Evolutionary conservation across 2,797 vertebrate species (phyloP).

Genomic region (Sciurus vulgaris): DNA sequence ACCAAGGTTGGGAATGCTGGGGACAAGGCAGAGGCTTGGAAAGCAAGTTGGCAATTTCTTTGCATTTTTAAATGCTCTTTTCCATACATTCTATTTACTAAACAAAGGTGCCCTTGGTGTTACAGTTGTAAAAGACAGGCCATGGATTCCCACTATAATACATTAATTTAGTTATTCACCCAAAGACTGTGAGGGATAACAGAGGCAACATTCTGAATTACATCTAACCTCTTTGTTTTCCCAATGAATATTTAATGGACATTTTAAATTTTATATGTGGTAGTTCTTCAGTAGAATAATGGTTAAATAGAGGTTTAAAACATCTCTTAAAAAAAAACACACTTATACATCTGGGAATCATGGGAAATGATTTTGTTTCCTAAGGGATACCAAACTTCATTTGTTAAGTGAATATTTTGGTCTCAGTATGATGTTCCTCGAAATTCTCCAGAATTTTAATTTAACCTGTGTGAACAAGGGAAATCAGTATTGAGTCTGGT

Average conservation of each 20-base stretch:
- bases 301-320: not conserved
- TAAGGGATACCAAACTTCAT: not conserved
- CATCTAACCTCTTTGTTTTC: not conserved
- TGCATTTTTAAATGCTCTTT: not conserved
- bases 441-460: not conserved
- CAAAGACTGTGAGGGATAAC: not conserved
- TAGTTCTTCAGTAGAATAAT: not conserved
- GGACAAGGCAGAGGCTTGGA: not conserved
- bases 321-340: not conserved
- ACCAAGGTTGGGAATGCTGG: not conserved
- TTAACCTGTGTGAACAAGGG: not conserved
- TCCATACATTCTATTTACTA: not conserved
- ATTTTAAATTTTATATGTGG: not conserved
- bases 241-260: not conserved
- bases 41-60: not conserved
- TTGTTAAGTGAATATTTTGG: not conserved
- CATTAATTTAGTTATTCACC: not conserved
- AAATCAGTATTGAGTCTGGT: not conserved
- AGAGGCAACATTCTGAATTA: not conserved
- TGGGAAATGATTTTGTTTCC: not conserved
- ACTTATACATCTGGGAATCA: not conserved
- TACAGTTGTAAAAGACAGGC: not conserved
- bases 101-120: not conserved
- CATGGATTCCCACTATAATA: not conserved
- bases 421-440: not conserved